Conservation (phyloP, 2,888 invertebrate genomes). For the Caprella mutica region DNA sequence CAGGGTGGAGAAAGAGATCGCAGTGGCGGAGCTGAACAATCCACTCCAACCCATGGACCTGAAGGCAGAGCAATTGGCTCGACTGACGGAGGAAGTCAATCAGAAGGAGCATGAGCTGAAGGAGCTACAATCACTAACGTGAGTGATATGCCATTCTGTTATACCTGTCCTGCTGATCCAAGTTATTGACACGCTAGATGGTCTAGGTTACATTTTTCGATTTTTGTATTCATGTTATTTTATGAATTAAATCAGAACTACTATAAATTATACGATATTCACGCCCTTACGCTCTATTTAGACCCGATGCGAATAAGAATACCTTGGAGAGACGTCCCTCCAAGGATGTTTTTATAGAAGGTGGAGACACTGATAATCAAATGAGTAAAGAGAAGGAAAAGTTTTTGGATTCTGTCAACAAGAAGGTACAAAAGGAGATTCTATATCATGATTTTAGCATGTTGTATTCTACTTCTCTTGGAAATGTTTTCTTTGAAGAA, state of each 20-base stretch:
- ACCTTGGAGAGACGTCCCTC: no score
- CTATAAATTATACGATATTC: no score
- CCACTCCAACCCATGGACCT: constrained; percentile 29
- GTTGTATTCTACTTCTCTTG: no score
- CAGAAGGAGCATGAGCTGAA: constrained; percentile 11
- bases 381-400: constrained; percentile 15
- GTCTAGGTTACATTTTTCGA: no score
- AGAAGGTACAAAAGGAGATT: constrained; percentile 19
- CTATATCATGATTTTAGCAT: no score
- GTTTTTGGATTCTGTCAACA: constrained; percentile 21
- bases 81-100: constrained; percentile 19
- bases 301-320: no score
- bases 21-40: constrained; percentile 17
- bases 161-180: no score
- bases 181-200: no score
- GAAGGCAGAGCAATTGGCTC: constrained; percentile 21
- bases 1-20: constrained; percentile 23
- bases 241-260: no score
- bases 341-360: constrained; percentile 21
- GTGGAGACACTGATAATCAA: constrained; percentile 17
- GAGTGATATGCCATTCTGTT: constrained; percentile 1
- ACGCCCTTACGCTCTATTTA: no score
- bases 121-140: constrained; percentile 21
- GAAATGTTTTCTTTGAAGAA: no score
- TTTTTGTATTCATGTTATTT: no score